These are phyloP conservation scores for Hoplodrina blanda DNA, from an alignment of 2,888 invertebrate species.

Conservation along the genomic window DNA sequence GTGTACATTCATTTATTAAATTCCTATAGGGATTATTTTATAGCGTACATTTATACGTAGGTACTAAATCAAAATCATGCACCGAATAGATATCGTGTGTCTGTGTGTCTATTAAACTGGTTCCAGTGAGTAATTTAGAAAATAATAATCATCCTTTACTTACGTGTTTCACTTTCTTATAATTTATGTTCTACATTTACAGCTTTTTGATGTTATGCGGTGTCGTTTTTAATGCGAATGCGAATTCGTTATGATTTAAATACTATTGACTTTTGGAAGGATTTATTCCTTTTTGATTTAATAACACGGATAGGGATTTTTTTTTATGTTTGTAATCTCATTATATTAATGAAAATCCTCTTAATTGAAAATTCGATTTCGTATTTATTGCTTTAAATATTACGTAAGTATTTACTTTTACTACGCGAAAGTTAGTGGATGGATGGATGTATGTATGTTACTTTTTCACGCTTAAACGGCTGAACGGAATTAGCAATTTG, in stretches of 20 bases:
- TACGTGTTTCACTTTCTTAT: conserved; percentile 46
- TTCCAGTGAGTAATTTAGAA: conserved; percentile 53
- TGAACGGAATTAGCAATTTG: too few species aligned
- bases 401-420: too few species aligned
- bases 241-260: conserved; percentile 15
- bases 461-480: too few species aligned
- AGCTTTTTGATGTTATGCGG: conserved; percentile 25
- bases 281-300: conserved; percentile 12
- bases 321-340: too few species aligned
- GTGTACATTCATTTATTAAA: neutral
- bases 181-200: conserved; percentile 40
- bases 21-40: conserved; percentile 2
- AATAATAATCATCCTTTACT: conserved; percentile 40
- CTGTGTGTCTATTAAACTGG: conserved; percentile 33
- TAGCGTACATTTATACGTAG: neutral
- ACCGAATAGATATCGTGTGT: conserved; percentile 34
- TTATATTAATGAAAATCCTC: too few species aligned
- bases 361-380: too few species aligned
- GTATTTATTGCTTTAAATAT: too few species aligned
- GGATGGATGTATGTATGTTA: too few species aligned
- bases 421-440: too few species aligned
- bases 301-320: neutral
- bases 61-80: conserved; percentile 27
- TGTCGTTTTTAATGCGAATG: conserved; percentile 26
- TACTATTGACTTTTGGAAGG: conserved; percentile 9